Percentiles rank a stretch among this genome's conserved stretches.
Conservation (phyloP, 37 sponge, comb jelly and placozoan species). For the Axinella damicornis region DNA sequence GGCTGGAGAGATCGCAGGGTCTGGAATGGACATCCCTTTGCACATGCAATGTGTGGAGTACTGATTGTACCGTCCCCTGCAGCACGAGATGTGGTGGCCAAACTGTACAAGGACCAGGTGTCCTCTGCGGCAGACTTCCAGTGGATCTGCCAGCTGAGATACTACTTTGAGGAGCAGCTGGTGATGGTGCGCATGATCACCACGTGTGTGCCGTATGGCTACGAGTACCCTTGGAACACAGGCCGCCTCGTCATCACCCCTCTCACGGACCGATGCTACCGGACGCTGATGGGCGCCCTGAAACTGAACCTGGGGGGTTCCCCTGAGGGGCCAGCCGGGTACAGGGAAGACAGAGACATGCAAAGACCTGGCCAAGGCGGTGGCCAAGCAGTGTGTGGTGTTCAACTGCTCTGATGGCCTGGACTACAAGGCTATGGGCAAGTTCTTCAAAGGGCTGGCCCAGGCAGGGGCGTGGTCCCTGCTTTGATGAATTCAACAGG, state of each 20-base stretch:
- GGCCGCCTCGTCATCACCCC: constrained; percentile 98
- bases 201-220: constrained; percentile 95
- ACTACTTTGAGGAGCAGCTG: constrained; percentile 89
- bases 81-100: constrained; percentile 96
- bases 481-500: constrained; percentile 99
- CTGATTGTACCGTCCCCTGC: neutral
- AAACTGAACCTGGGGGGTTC: constrained; percentile 97
- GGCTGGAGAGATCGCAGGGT: too few relatives aligned
- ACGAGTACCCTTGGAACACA: constrained; percentile 99
- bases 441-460: constrained; percentile 98
- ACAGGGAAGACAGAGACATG: constrained; percentile 95
- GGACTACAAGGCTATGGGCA: constrained; percentile 99
- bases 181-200: constrained; percentile 97
- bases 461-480: constrained; percentile 99
- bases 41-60: too few relatives aligned
- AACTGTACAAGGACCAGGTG: constrained; percentile 82
- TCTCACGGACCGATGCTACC: constrained; percentile 97
- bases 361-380: constrained; percentile 99
- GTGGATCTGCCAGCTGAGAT: constrained; percentile 98
- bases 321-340: constrained; percentile 98
- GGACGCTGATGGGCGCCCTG: constrained; percentile 97
- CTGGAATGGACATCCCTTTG: too few relatives aligned
- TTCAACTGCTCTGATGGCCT: constrained; percentile 99
- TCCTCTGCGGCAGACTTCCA: constrained; percentile 86
- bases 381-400: constrained; percentile 99